These are phyloP conservation scores for Cyclopterus lumpus DNA, from an alignment of 2,797 vertebrate genomes.

Conservation along the genomic window DNA sequence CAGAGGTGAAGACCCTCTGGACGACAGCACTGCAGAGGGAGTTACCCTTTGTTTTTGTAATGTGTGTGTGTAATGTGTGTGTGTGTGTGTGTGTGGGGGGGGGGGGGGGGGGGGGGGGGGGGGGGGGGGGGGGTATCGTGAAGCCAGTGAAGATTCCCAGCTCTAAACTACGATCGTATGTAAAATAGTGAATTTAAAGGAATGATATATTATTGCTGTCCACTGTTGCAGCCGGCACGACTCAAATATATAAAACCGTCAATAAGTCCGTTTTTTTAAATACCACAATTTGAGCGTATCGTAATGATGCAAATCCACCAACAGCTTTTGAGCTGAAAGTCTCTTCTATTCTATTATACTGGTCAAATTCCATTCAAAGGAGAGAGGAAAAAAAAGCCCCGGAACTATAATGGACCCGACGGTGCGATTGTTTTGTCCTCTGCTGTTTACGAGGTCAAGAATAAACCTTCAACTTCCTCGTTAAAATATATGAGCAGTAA, in stretches of 20 bases:
- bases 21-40: too few relatives aligned
- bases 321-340: background rate
- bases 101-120: background rate
- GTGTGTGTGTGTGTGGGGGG: too few relatives aligned
- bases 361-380: background rate
- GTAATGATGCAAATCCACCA: background rate
- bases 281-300: background rate
- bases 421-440: background rate
- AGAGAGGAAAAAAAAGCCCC: background rate
- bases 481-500: background rate
- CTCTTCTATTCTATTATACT: background rate
- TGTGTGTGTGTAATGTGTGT: too few relatives aligned
- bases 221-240: background rate
- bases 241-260: background rate
- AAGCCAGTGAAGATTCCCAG: background rate
- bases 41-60: too few relatives aligned
- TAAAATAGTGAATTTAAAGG: background rate
- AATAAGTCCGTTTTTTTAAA: too few relatives aligned
- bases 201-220: background rate
- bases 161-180: background rate
- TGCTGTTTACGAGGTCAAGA: slow-evolving; percentile 16
- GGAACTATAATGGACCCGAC: slow-evolving; percentile 10
- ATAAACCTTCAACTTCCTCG: background rate
- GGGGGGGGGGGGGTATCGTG: too few relatives aligned
- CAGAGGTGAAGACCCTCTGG: too few relatives aligned